phyloP scores from a whole-genome alignment of 1,140 invertebrate species.

The Gonioctena quinquepunctata region DNA sequence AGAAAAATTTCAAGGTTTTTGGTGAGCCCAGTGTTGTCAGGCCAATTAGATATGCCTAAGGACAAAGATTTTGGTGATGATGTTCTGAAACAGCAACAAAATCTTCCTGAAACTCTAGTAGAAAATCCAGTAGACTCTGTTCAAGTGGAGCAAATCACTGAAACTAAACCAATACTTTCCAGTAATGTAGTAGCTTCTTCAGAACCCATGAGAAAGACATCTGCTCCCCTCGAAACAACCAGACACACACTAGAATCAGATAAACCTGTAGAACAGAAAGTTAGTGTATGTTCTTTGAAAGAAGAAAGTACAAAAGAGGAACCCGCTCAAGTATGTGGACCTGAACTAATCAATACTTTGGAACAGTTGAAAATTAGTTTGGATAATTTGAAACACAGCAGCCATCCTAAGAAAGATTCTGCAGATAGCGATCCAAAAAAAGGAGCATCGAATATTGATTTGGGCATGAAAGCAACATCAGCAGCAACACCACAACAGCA shows the following conservation, averaged over 20 bases:
- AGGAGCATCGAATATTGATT: constrained; percentile 26
- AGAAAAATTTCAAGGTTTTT: constrained; percentile 79
- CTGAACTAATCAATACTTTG: constrained; percentile 58
- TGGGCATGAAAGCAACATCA: constrained; percentile 5
- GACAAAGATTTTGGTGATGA: constrained; percentile 39
- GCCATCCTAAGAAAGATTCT: constrained; percentile 48
- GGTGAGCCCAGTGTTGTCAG: constrained; percentile 73
- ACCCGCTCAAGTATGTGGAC: constrained; percentile 45
- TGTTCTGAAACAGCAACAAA: background rate
- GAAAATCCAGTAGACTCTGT: constrained; percentile 3
- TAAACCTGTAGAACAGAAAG: constrained; percentile 38
- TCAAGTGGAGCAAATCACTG: background rate
- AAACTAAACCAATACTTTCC: constrained; percentile 1
- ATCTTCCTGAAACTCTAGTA: background rate
- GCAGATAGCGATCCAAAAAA: constrained; percentile 40
- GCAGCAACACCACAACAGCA: constrained; percentile 6
- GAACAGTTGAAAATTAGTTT: constrained; percentile 61
- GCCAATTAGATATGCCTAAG: constrained; percentile 55
- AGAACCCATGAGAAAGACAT: constrained; percentile 34
- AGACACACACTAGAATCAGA: constrained; percentile 32
- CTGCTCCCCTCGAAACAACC: constrained; percentile 37
- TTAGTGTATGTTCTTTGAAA: constrained; percentile 42
- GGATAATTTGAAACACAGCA: constrained; percentile 60
- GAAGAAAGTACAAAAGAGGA: constrained; percentile 38
- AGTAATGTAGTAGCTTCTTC: background rate